These are phyloP conservation scores for Portunus trituberculatus DNA, from an alignment of 1,140 invertebrate genomes.

Conservation along the genomic window DNA sequence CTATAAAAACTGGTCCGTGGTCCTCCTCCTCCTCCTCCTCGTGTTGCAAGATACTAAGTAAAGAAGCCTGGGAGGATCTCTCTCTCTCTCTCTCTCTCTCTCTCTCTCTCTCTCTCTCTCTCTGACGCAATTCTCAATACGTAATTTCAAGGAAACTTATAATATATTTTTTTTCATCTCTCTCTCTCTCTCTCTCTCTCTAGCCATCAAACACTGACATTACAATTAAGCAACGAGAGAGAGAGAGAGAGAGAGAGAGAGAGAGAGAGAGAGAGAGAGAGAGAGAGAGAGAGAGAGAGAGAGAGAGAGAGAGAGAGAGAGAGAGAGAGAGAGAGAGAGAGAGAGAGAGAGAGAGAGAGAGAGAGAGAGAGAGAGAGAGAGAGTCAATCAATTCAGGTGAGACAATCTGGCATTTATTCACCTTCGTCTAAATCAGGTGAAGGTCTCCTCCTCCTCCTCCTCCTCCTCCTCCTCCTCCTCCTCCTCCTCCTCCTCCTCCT, in stretches of 20 bases:
- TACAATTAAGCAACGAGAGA: not conserved
- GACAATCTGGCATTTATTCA: no score
- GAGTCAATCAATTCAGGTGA: constrained; percentile 1
- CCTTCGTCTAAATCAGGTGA: no score
- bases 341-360: constrained; percentile 56
- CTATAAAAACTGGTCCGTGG: not conserved
- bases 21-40: not conserved
- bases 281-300: constrained; percentile 39
- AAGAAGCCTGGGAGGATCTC: not conserved
- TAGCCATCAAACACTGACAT: no score
- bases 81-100: not conserved
- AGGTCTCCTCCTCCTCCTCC: not conserved
- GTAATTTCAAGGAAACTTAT: no score
- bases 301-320: constrained; percentile 7
- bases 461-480: constrained; percentile 12
- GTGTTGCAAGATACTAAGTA: no score
- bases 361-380: constrained; percentile 58
- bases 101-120: no score
- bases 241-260: constrained; percentile 47
- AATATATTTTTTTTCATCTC: no score
- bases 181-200: no score
- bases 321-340: constrained; percentile 39
- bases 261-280: constrained; percentile 40
- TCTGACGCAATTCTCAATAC: no score
- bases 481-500: constrained; percentile 22